These are phyloP conservation scores for Odontophorus gujanensis DNA, from an alignment of 2,113 vertebrate genomes.

Conservation along the genomic window DNA sequence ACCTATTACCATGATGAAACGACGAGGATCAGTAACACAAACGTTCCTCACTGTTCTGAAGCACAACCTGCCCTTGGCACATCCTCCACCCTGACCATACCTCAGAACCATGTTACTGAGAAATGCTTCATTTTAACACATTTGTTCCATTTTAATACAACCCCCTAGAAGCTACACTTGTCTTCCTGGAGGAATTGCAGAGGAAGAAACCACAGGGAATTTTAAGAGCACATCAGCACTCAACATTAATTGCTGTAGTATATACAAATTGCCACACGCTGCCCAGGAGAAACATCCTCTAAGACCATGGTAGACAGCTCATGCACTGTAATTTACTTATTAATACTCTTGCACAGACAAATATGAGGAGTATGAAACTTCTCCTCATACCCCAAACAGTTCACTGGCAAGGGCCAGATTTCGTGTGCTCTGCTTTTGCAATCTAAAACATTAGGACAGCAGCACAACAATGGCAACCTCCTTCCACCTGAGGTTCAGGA, in stretches of 20 bases:
- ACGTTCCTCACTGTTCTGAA: neutral
- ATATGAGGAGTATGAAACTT: neutral
- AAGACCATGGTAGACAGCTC: accelerated
- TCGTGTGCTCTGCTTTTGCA: accelerated
- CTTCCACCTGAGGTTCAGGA: neutral
- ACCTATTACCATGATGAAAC: neutral
- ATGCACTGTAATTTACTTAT: neutral
- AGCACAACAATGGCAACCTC: neutral
- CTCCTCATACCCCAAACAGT: neutral
- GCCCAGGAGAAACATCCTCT: neutral
- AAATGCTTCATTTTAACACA: neutral
- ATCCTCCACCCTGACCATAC: too few relatives aligned
- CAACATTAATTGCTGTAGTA: neutral
- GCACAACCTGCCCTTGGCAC: neutral
- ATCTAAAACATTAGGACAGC: neutral
- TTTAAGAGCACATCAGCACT: neutral
- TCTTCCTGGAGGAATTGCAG: neutral
- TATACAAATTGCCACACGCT: neutral
- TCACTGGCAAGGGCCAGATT: neutral
- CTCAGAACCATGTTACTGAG: too few relatives aligned
- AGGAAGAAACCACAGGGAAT: neutral
- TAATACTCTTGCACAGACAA: neutral
- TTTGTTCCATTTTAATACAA: neutral
- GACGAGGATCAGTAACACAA: neutral
- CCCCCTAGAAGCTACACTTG: neutral